These are phyloP conservation scores for Tichodroma muraria DNA, from an alignment of 2,113 vertebrate species.

Conservation along the genomic window DNA sequence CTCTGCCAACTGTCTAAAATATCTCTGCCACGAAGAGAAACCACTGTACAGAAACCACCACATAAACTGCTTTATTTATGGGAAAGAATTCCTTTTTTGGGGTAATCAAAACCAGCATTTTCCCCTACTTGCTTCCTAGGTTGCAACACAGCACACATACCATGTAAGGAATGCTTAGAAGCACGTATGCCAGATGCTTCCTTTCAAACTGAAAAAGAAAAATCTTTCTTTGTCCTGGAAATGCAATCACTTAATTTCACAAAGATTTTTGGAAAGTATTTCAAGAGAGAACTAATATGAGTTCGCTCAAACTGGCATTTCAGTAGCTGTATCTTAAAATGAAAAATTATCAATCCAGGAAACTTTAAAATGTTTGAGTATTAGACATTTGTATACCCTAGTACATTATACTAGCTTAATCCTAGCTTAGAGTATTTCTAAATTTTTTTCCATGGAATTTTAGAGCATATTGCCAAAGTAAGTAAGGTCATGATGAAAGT, in stretches of 20 bases:
- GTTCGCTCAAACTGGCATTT: neutral
- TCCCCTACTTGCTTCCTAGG: neutral
- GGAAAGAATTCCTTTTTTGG: neutral
- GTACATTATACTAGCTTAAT: neutral
- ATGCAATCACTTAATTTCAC: neutral
- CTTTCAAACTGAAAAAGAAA: neutral
- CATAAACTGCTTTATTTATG: neutral
- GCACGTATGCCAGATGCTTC: neutral
- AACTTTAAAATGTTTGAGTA: neutral
- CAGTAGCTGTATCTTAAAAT: neutral
- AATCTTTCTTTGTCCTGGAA: neutral
- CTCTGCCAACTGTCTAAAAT: neutral
- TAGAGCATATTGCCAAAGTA: neutral
- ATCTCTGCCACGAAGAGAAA: neutral
- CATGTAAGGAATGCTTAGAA: neutral
- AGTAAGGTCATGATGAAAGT: neutral
- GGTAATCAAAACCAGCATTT: neutral
- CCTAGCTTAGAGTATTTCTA: neutral
- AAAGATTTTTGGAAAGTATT: neutral
- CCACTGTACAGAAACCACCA: neutral
- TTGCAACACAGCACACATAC: neutral
- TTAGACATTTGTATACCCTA: neutral
- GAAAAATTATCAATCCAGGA: neutral
- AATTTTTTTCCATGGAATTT: neutral
- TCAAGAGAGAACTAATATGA: neutral